Percentiles rank a stretch among this genome's conserved stretches.
These are phyloP conservation scores for Spilosoma lubricipeda DNA, from an alignment of 2,888 invertebrate genomes.

Conservation along the genomic window DNA sequence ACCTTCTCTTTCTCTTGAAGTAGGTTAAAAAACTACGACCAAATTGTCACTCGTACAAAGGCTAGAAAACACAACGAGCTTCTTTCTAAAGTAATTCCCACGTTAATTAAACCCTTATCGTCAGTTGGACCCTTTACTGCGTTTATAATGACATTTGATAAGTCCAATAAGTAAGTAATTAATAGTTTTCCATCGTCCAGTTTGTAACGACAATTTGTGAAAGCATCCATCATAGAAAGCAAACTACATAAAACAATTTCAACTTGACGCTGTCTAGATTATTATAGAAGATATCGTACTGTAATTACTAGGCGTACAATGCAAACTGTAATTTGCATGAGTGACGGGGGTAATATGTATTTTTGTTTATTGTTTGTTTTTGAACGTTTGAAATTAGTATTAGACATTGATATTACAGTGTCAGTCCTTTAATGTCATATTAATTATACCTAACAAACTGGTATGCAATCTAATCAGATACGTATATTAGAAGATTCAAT, in stretches of 20 bases:
- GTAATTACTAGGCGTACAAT: conserved; percentile 65
- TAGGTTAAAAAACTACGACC: too few relatives aligned
- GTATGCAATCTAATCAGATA: not conserved
- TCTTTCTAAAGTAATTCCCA: not conserved
- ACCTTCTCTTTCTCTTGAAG: too few relatives aligned
- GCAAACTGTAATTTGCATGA: conserved; percentile 64
- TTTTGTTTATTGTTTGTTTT: conserved; percentile 25
- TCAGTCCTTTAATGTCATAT: conserved; percentile 8
- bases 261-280: conserved; percentile 57
- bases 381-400: conserved; percentile 2
- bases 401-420: not conserved
- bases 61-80: not conserved
- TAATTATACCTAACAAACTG: conserved; percentile 1
- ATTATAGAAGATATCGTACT: conserved; percentile 55
- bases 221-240: conserved; percentile 42
- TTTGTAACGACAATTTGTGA: conserved; percentile 27
- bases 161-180: conserved; percentile 23
- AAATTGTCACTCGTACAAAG: too few relatives aligned
- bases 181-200: conserved; percentile 29
- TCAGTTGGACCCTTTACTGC: not conserved
- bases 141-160: conserved; percentile 7
- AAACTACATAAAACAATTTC: conserved; percentile 57
- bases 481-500: not conserved
- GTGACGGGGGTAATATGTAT: conserved; percentile 33
- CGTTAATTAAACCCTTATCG: not conserved